Evolutionary conservation across 2,113 vertebrate species (phyloP), one percentile per base, ranked within the genome.

Genomic region (Bujurquina vittata): DNA sequence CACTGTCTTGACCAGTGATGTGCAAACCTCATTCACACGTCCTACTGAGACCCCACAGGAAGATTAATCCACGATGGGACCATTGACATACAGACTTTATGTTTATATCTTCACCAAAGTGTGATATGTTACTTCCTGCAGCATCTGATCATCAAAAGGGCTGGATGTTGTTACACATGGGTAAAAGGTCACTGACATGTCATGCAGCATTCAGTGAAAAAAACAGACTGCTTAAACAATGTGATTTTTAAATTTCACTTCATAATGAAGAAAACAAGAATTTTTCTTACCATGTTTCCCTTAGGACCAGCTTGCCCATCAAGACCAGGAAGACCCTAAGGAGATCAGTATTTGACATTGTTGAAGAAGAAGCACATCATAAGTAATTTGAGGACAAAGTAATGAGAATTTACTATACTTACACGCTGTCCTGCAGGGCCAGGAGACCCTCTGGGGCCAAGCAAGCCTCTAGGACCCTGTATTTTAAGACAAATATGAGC

Each of bases 221-320:
- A 75, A 7, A 40, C 31, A 22, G 7, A 84, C 57, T 82, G 22
- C 75, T 74, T 62, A 62, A 22, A 58, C 65, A 11, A 29, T 40
- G 18, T 14, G 26, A 75, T 52, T 73, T 49, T 78, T 11, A 18
- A 10, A 22, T 20, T 73, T 10, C 33, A 3, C 12, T 75, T 82
- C 18, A 31, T 40, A 73, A 82, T 43, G 1, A 67, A 49, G 1
- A 62, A 81, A 77, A 63, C 15, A 75, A 14, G 75, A 85, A 80
- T n/a, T 56, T 49, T 63, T 93, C 97, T 91, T 94, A 99, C 98
- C 97, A 98, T 96, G 89, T 99, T 99, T 94, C 98, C 98, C 95
- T 99, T 99, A 54, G 98, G 97, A 95, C 98, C 98, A 74, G 94
- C 81, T 76, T 97, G 97, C 52, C 98, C 98, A 87, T 99, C 98